Evolutionary conservation across 2,113 vertebrate species (phyloP).

Genomic region (Burhinus bistriatus): DNA sequence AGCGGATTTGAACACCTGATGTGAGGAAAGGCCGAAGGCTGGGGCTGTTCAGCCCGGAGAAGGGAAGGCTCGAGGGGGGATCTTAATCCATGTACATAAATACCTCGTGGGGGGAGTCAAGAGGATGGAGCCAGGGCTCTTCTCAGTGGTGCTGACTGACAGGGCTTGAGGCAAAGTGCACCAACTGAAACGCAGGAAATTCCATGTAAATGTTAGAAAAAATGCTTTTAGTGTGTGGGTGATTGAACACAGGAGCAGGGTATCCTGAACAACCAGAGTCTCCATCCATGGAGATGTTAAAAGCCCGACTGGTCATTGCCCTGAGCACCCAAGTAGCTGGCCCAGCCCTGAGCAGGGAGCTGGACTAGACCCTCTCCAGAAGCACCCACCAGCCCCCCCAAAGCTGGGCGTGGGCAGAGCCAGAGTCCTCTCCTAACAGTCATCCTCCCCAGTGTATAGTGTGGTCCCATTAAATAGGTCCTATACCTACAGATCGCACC

Average conservation of each 20-base stretch:
- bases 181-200: neutral
- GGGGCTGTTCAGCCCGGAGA: too few species aligned
- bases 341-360: neutral
- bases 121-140: neutral
- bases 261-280: accelerated
- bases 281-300: neutral
- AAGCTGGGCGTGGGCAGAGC: neutral
- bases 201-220: neutral
- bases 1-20: neutral
- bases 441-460: neutral
- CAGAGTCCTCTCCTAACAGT: neutral
- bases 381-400: neutral
- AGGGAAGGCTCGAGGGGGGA: neutral
- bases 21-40: neutral
- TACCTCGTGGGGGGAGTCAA: neutral
- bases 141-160: neutral
- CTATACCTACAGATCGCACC: neutral
- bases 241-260: neutral
- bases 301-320: neutral
- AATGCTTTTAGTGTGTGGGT: too few species aligned
- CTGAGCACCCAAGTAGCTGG: accelerated
- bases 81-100: neutral
- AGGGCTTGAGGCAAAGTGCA: accelerated
- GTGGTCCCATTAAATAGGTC: neutral
- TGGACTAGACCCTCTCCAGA: neutral